Conservation (phyloP, 2,888 invertebrate species). For the Spilosoma lubricipeda region DNA sequence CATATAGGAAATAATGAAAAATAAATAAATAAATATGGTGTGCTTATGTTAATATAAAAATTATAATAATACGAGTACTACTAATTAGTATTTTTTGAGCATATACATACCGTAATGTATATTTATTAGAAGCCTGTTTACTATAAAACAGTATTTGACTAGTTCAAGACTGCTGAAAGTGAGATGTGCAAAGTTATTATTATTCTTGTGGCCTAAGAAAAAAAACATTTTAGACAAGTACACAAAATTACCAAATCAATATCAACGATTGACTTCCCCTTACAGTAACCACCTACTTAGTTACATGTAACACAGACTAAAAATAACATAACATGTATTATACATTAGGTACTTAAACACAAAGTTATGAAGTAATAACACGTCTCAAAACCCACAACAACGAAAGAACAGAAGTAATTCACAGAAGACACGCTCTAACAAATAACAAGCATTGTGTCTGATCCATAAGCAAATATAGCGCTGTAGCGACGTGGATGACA, state of each 20-base stretch:
- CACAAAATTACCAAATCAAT: background rate
- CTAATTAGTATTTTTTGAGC: too few relatives aligned
- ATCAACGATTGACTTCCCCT: background rate
- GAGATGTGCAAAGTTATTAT: too few relatives aligned
- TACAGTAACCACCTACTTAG: background rate
- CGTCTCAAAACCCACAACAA: constrained; percentile 26
- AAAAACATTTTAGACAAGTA: too few relatives aligned
- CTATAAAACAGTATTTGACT: too few relatives aligned
- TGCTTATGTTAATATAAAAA: too few relatives aligned
- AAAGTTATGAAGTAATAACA: constrained; percentile 36
- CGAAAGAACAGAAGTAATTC: constrained; percentile 38
- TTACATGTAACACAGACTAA: background rate
- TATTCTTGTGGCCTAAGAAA: too few relatives aligned
- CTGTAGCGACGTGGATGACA: constrained; percentile 55
- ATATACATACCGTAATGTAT: too few relatives aligned
- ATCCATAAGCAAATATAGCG: constrained; percentile 60
- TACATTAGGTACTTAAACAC: constrained; percentile 7
- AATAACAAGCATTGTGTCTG: constrained; percentile 38
- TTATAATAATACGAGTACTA: too few relatives aligned
- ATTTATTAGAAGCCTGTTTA: too few relatives aligned
- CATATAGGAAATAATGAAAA: too few relatives aligned
- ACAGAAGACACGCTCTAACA: constrained; percentile 42
- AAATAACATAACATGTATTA: constrained; percentile 1
- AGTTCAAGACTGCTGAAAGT: too few relatives aligned
- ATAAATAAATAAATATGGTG: too few relatives aligned